These are phyloP conservation scores for Nycticebus coucang DNA, from an alignment of 2,113 vertebrate genomes.

Conservation along the genomic window DNA sequence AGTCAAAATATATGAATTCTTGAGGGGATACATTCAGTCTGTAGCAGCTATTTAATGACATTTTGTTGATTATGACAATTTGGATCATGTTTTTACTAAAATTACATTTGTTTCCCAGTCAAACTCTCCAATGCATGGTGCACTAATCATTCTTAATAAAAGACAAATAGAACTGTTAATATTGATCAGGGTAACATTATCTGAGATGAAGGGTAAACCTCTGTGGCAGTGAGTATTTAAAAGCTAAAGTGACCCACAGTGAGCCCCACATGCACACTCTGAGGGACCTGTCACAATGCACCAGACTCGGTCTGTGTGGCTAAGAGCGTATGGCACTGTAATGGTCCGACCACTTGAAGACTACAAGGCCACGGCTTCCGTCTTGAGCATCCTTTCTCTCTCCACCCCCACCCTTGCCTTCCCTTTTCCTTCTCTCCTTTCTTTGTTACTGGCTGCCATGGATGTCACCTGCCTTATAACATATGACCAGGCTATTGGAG, in stretches of 20 bases:
- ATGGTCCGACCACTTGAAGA: accelerated
- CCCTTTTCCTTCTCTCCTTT: neutral
- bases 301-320: neutral
- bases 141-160: neutral
- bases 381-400: neutral
- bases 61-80: neutral
- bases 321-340: neutral
- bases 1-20: neutral
- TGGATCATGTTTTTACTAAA: neutral
- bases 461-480: neutral
- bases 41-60: neutral
- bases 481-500: neutral
- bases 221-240: neutral
- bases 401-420: neutral
- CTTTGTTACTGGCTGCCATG: neutral
- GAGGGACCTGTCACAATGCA: neutral
- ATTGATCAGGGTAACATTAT: neutral
- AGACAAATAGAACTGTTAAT: neutral
- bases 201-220: neutral
- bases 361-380: neutral
- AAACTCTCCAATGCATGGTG: neutral
- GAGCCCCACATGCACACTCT: neutral
- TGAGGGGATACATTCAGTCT: neutral
- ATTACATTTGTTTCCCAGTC: neutral
- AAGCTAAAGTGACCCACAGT: neutral